Conservation (phyloP, 2,888 invertebrate species). For the Macrosiphum euphorbiae region DNA sequence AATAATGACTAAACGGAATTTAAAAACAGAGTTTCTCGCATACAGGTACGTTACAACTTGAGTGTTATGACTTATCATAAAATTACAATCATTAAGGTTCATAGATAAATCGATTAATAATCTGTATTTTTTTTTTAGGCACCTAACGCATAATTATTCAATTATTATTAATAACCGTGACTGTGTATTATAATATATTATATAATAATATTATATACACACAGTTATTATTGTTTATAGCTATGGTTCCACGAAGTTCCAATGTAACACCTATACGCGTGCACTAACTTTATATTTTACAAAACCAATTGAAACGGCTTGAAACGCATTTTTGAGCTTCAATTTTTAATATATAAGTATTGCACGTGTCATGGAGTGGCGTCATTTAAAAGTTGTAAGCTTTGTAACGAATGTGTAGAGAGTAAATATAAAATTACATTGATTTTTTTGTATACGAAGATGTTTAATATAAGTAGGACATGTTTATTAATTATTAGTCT, state of each 20-base stretch:
- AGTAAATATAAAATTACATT: not conserved
- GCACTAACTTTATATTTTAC: not conserved
- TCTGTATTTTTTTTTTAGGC: too few species aligned
- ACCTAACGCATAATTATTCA: not conserved
- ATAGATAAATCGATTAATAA: not conserved
- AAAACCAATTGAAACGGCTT: not conserved
- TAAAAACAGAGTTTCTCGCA: not conserved
- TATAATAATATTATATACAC: not conserved
- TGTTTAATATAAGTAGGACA: not conserved
- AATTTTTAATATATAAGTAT: not conserved
- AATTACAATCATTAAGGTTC: not conserved
- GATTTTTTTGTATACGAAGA: not conserved
- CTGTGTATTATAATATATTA: not conserved
- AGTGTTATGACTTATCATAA: not conserved
- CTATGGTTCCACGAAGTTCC: not conserved
- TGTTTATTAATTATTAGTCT: not conserved
- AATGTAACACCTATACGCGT: not conserved
- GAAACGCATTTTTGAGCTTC: not conserved
- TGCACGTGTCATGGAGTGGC: not conserved
- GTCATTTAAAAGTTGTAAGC: not conserved
- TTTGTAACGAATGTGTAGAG: not conserved
- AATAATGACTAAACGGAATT: not conserved
- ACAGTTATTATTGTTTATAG: not conserved
- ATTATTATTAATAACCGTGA: not conserved
- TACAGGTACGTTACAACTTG: too few species aligned